These are phyloP conservation scores for Argyra leucocephala DNA, from an alignment of 2,888 invertebrate species.

Conservation along the genomic window DNA sequence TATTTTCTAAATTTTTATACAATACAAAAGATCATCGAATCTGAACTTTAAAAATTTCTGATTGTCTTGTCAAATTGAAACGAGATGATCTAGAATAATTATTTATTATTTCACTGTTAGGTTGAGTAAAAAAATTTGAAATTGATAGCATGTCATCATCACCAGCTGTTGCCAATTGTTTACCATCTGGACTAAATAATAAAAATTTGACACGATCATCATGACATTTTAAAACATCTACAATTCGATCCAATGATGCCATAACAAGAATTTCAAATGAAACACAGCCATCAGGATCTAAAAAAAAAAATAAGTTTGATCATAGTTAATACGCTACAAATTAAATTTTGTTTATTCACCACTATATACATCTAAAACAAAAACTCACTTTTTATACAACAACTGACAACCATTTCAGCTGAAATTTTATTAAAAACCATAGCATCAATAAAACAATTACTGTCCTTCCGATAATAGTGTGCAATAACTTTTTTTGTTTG, in stretches of 20 bases:
- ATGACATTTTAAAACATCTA: conserved; percentile 34
- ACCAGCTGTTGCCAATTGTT: conserved; percentile 38
- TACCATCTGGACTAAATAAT: conserved; percentile 38
- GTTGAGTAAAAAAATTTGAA: conserved; percentile 39
- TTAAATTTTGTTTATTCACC: neutral
- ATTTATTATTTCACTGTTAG: neutral
- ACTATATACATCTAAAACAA: neutral
- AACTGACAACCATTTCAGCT: conserved; percentile 42
- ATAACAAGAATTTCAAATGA: conserved; percentile 36
- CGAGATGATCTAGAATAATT: neutral
- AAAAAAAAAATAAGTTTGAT: neutral
- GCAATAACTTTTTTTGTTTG: conserved; percentile 35
- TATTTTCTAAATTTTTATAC: too few relatives aligned
- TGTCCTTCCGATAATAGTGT: conserved; percentile 34
- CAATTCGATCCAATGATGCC: conserved; percentile 37
- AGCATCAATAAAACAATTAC: conserved; percentile 33
- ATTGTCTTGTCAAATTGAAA: neutral
- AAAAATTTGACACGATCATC: conserved; percentile 35
- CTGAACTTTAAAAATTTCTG: neutral
- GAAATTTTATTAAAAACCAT: conserved; percentile 42
- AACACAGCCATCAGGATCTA: conserved; percentile 27
- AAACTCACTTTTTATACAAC: conserved; percentile 27
- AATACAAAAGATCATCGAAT: neutral
- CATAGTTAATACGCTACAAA: neutral
- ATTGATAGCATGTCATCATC: conserved; percentile 42